Base-by-base conservation (phyloP, 2,113 vertebrate genomes). In the Taxidea taxus region DNA sequence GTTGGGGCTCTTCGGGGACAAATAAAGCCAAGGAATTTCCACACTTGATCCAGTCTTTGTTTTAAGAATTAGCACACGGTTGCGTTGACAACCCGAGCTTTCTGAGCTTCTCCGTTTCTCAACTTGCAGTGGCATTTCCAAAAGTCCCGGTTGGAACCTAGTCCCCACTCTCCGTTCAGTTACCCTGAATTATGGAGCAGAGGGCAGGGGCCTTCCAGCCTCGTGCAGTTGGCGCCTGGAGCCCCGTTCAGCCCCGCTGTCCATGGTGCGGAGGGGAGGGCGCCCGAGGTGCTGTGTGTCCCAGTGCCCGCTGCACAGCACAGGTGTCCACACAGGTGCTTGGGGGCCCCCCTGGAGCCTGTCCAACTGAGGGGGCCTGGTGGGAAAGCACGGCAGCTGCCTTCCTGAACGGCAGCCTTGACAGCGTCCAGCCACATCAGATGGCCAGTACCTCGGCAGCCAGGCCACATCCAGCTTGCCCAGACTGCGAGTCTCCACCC, bases 151-250 rank as follows among this genome's bases (percentile, higher is more conserved):
- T n/a, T n/a, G 62, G 62, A 54, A 39, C 56, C 16, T 6, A 27
- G 21, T 37, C 47, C 37, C 25, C 12, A 42, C 0, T 34, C 54
- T 56, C 14, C 4, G 0, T 54, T 74, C 12, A 25, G 37, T 34
- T 37, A 34, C n/a, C 25, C 3, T n/a, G 62, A 75, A 47, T 47
- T 39, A 1, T 31, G 27, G 25, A 39, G 49, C 11, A 1, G 49
- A 25, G 31, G n/a, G 49, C 3, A 10, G 54, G 18, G 11, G 23
- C 20, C 21, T 42, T 60, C 20, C 9, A 1, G 66, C n/a, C 25
- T 34, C 0, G 0, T 15, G 3, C 8, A 21, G 72, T 47, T 23
- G 3, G 27, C 56, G 14, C 4, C 0, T 0, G 0, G 77, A 3
- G 7, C 15, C 21, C 14, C 42, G 6, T 23, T 21, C 4, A 23